These are phyloP conservation scores for Netelia inedita DNA, from an alignment of 2,888 invertebrate species.

Conservation along the genomic window DNA sequence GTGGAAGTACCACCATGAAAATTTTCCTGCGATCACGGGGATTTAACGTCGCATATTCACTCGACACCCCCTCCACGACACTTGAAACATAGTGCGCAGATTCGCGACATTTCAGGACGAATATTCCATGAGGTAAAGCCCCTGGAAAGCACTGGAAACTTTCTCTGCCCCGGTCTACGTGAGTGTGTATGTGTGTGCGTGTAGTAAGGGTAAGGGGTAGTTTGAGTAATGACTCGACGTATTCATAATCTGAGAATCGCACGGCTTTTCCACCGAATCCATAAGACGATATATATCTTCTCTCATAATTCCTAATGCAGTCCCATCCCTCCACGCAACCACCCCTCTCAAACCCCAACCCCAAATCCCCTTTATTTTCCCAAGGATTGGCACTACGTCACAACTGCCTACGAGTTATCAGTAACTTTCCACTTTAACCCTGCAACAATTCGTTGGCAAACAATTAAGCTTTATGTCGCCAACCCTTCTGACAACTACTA, in stretches of 20 bases:
- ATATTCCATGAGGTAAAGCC: constrained; percentile 37
- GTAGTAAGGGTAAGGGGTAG: too few species aligned
- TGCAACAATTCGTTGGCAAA: constrained; percentile 81
- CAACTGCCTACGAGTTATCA: constrained; percentile 76
- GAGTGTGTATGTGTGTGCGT: neutral
- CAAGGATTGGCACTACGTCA: constrained; percentile 20
- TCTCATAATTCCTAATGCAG: constrained; percentile 33
- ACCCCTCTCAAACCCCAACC: neutral
- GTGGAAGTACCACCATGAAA: too few species aligned
- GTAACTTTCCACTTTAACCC: constrained; percentile 82
- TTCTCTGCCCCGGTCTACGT: neutral
- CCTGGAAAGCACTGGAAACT: constrained; percentile 28
- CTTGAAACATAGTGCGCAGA: neutral
- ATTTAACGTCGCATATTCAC: neutral
- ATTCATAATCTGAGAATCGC: constrained; percentile 62
- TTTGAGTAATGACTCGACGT: constrained; percentile 48
- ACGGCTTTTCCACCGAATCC: constrained; percentile 41
- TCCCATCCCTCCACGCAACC: constrained; percentile 29
- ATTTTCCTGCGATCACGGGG: too few species aligned
- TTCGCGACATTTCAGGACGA: constrained; percentile 45
- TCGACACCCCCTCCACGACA: neutral
- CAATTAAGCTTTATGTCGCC: constrained; percentile 77
- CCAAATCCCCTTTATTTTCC: neutral
- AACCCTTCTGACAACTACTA: constrained; percentile 52
- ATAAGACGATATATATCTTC: constrained; percentile 31